These are phyloP conservation scores for Drosophila orosa DNA, from an alignment of 1,140 invertebrate genomes.

Conservation along the genomic window DNA sequence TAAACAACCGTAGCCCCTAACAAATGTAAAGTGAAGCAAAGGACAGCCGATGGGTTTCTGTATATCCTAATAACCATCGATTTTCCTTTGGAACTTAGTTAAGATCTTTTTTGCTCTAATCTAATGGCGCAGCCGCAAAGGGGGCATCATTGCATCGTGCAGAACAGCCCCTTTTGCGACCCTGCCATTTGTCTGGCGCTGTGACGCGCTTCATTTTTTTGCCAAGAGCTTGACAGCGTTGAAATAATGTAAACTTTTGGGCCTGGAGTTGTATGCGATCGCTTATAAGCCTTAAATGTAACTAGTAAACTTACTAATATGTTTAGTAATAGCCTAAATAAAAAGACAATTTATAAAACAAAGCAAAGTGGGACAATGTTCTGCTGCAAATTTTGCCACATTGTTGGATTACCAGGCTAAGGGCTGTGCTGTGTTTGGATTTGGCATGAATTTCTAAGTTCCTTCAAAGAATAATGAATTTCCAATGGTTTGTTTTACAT, in stretches of 20 bases:
- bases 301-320: constrained; percentile 79
- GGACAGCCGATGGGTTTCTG: constrained; percentile 43
- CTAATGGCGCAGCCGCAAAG: constrained; percentile 53
- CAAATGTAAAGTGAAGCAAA: constrained; percentile 63
- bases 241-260: constrained; percentile 41
- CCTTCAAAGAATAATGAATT: background rate
- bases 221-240: constrained; percentile 64
- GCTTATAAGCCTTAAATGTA: constrained; percentile 66
- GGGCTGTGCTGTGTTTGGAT: no score
- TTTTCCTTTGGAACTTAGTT: constrained; percentile 52
- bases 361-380: background rate
- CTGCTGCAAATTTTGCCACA: background rate
- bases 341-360: constrained; percentile 54
- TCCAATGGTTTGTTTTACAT: background rate
- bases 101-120: constrained; percentile 41
- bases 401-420: background rate
- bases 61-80: constrained; percentile 33
- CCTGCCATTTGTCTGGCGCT: constrained; percentile 42
- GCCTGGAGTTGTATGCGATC: constrained; percentile 47
- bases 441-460: no score
- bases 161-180: constrained; percentile 39
- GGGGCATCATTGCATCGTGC: background rate
- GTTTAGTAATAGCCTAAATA: constrained; percentile 77
- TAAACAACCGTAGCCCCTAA: constrained; percentile 54
- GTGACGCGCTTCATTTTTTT: constrained; percentile 55